phyloP scores from a whole-genome alignment of 2,113 vertebrate species.

The Muntiacus muntjak region DNA sequence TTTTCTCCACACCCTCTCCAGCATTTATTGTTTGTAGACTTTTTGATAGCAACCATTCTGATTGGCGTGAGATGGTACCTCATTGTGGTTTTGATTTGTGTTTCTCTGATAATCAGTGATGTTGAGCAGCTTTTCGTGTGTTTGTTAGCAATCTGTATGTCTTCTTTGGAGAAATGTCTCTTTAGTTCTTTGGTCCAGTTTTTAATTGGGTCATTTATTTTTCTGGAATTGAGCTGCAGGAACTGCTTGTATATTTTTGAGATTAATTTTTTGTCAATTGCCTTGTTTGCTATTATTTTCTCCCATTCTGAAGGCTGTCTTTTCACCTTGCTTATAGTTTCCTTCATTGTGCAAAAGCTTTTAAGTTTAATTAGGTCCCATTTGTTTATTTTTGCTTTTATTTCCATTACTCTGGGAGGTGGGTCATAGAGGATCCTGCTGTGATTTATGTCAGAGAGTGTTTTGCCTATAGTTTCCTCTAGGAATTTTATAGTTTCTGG shows the following conservation, averaged over 20 bases:
- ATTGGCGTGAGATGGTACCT: not conserved
- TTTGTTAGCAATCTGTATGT: not conserved
- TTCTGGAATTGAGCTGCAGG: not conserved
- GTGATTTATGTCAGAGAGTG: not conserved
- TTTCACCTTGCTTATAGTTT: not conserved
- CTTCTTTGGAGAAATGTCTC: not conserved
- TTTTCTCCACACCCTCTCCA: not conserved
- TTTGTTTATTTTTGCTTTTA: not conserved
- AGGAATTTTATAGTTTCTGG: not conserved
- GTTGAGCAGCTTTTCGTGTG: not conserved
- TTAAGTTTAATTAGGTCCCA: not conserved
- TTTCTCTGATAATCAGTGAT: not conserved
- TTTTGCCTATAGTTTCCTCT: not conserved
- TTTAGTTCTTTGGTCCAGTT: not conserved
- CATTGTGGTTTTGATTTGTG: not conserved
- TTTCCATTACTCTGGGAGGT: not conserved
- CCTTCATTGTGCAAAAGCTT: not conserved
- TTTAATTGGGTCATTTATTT: not conserved
- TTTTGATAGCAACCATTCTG: not conserved
- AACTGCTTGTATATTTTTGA: not conserved
- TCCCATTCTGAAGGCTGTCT: not conserved
- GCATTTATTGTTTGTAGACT: not conserved
- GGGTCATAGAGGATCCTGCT: not conserved
- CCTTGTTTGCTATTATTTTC: not conserved
- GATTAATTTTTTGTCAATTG: not conserved